Conservation (phyloP, 2,888 invertebrate genomes). For the Carcina quercana region DNA sequence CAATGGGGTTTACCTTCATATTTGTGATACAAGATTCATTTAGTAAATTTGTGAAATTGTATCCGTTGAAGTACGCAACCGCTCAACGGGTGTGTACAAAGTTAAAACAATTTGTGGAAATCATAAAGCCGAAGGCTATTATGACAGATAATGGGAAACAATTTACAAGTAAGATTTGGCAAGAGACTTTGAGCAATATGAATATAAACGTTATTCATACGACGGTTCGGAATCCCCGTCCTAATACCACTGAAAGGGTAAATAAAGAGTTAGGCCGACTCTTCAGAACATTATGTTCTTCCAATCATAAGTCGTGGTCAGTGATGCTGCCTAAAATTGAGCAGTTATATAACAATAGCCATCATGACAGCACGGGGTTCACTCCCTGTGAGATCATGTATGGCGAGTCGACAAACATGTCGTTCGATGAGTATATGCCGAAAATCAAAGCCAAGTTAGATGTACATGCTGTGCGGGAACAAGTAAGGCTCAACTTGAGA, state of each 20-base stretch:
- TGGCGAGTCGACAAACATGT: slow-evolving; percentile 1
- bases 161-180: slow-evolving; percentile 6
- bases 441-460: neutral
- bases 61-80: slow-evolving; percentile 5
- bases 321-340: slow-evolving; percentile 11
- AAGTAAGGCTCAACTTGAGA: slow-evolving; percentile 6
- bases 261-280: slow-evolving; percentile 18
- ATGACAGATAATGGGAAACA: slow-evolving; percentile 17
- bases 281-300: slow-evolving; percentile 16
- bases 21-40: slow-evolving; percentile 17
- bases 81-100: slow-evolving; percentile 10
- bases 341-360: slow-evolving; percentile 17
- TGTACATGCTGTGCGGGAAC: slow-evolving; percentile 1
- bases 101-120: slow-evolving; percentile 9
- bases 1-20: slow-evolving; percentile 14
- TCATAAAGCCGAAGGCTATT: slow-evolving; percentile 9
- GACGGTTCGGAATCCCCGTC: slow-evolving; percentile 18
- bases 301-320: slow-evolving; percentile 17
- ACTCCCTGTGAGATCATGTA: slow-evolving; percentile 14
- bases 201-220: slow-evolving; percentile 11
- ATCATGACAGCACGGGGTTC: slow-evolving; percentile 15
- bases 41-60: slow-evolving; percentile 16
- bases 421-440: slow-evolving; percentile 6
- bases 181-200: neutral
- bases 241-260: slow-evolving; percentile 17